Evolutionary conservation across 2,797 vertebrate genomes (phyloP), one percentile per base, ranked within the genome.

Genomic region (Acanthurus leucopareius): DNA sequence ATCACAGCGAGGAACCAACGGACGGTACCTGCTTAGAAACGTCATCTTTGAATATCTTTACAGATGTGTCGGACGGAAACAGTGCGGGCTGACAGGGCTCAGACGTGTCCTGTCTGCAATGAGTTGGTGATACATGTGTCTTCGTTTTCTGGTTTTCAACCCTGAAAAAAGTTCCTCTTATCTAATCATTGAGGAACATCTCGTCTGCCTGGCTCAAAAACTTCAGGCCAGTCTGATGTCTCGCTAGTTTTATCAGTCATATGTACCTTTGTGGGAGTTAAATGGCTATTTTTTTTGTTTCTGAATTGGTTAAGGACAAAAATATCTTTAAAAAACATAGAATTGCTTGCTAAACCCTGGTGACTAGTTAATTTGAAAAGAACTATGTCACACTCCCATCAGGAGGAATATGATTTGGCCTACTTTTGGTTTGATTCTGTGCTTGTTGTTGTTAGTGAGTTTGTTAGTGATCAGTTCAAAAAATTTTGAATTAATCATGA

Each of bases 21-120:
- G 40, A 19, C 59, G 0, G 4, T 69, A 35, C 49, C 68, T 67
- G 63, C 62, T 38, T 4, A 42, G 44, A 51, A 10, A 45, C 54
- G 54, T 38, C 52, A 28, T 42, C 22, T 35, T 0, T 51, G 28
- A 13, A 1, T 35, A 44, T 56, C 42, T 56, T 7, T 32, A 15
- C 63, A 78, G 40, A 77, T 76, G 75, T 79, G 57, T 49, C 35
- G 19, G n/a, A 17, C 38, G 35, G 25, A 65, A 75, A 73, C 17
- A 3, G 0, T 42, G 1, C 8, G 11, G 25, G 7, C 17, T 63
- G 1, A 7, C 28, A 10, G 2, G 0, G 8, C 35, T 35, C 20
- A 25, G 2, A 6, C 2, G 2, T 47, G 44, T 22, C 2, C 2
- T 49, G 5, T 68, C 22, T n/a, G 3, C 3, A 0, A 14, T 1